Evolutionary conservation across 1,140 invertebrate genomes (phyloP).

Genomic region (Microplitis demolitor): DNA sequence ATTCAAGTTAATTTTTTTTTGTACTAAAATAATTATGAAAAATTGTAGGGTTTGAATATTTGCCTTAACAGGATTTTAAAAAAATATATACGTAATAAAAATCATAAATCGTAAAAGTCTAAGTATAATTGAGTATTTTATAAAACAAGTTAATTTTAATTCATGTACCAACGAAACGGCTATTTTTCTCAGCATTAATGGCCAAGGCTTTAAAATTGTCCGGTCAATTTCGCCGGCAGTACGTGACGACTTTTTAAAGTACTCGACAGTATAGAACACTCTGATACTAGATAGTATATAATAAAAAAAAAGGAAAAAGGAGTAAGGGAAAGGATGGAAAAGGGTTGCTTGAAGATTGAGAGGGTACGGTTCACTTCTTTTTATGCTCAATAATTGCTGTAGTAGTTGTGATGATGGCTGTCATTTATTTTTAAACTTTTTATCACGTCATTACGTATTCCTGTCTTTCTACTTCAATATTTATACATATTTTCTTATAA

Average conservation of each 20-base stretch:
- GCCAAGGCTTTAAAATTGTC: conserved; percentile 60
- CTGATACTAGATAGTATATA: not conserved
- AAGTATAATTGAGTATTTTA: no score
- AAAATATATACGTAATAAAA: no score
- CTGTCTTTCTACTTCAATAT: not conserved
- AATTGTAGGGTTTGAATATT: no score
- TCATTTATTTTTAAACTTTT: conserved; percentile 31
- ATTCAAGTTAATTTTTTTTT: no score
- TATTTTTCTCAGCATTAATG: conserved; percentile 62
- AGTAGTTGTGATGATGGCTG: conserved; percentile 35
- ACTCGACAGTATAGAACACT: conserved; percentile 13
- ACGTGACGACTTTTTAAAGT: conserved; percentile 62
- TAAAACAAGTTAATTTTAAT: conserved; percentile 56
- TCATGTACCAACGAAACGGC: conserved; percentile 58
- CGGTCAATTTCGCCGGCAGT: conserved; percentile 57
- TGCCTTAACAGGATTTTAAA: no score
- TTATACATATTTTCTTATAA: not conserved
- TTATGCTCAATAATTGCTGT: no score
- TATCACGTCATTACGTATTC: not conserved
- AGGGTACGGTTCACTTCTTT: conserved; percentile 21
- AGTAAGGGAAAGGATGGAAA: not conserved
- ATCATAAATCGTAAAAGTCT: no score
- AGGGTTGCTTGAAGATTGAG: conserved; percentile 7
- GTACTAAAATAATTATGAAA: no score
- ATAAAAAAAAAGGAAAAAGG: conserved; percentile 41